These are phyloP conservation scores for Lymantria monacha DNA, from an alignment of 2,888 invertebrate species.

Conservation along the genomic window DNA sequence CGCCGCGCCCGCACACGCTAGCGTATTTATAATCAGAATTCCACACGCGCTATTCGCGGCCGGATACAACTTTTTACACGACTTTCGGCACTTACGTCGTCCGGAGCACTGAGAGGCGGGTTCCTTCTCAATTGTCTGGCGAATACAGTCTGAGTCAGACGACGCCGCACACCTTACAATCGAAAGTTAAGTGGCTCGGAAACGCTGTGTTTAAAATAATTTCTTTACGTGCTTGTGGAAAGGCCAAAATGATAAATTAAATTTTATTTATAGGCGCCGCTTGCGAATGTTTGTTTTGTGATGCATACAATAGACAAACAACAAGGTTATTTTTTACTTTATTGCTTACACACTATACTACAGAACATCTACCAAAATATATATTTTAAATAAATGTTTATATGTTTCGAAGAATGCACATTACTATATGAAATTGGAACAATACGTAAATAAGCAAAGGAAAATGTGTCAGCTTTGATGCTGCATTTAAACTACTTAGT, in stretches of 20 bases:
- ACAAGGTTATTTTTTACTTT: conserved; percentile 17
- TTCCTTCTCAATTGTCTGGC: conserved; percentile 63
- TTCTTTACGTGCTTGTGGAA: conserved; percentile 43
- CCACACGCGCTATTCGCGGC: conserved; percentile 71
- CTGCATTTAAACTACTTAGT: too few relatives aligned
- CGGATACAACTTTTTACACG: conserved; percentile 82
- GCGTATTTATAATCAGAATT: conserved; percentile 80
- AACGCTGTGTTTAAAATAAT: conserved; percentile 59
- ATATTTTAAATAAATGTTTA: too few relatives aligned
- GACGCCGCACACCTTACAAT: conserved; percentile 41
- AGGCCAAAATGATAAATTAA: conserved; percentile 47
- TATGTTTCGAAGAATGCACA: too few relatives aligned
- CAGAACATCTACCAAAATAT: neutral
- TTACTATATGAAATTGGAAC: too few relatives aligned
- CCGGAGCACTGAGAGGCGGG: conserved; percentile 72
- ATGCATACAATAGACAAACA: conserved; percentile 43
- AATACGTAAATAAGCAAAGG: too few relatives aligned
- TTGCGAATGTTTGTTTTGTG: conserved; percentile 48
- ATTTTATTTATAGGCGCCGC: conserved; percentile 52
- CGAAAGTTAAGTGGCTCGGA: conserved; percentile 48
- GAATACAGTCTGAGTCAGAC: conserved; percentile 63
- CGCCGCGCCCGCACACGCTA: conserved; percentile 39
- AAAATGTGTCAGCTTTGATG: too few relatives aligned
- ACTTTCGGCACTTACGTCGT: conserved; percentile 80
- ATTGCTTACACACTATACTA: conserved; percentile 1